phyloP scores from a whole-genome alignment of 2,888 invertebrate species.

The Nephrocerus scutellatus region DNA sequence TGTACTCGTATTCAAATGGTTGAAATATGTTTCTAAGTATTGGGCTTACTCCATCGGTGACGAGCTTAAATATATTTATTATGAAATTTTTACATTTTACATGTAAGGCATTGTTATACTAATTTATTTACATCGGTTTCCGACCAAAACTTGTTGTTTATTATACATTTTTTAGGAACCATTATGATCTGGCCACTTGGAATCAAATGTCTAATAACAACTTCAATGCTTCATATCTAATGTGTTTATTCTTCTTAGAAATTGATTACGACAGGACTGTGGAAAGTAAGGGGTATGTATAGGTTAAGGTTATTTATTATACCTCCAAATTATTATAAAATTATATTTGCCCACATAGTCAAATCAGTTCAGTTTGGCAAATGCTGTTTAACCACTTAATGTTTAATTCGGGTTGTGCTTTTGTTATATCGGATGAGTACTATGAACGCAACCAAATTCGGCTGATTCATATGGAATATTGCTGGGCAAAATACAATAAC shows the following conservation, averaged over 20 bases:
- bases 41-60: constrained; percentile 28
- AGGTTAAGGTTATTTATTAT: background rate
- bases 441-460: constrained; percentile 49
- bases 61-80: constrained; percentile 28
- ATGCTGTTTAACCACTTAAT: constrained; percentile 23
- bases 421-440: constrained; percentile 39
- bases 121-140: background rate
- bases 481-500: constrained; percentile 50
- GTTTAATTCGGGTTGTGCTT: constrained; percentile 27
- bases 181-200: constrained; percentile 31
- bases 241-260: constrained; percentile 33
- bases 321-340: background rate
- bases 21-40: constrained; percentile 30
- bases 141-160: background rate
- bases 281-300: constrained; percentile 22
- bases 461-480: constrained; percentile 53
- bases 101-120: constrained; percentile 21
- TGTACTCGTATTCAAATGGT: constrained; percentile 31
- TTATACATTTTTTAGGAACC: constrained; percentile 22
- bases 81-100: constrained; percentile 30
- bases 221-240: constrained; percentile 29
- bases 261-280: constrained; percentile 27
- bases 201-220: constrained; percentile 29
- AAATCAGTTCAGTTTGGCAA: constrained; percentile 24
- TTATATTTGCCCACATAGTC: constrained; percentile 13